Conservation (phyloP, 2,113 vertebrate genomes). For the Protobothrops mucrosquamatus region DNA sequence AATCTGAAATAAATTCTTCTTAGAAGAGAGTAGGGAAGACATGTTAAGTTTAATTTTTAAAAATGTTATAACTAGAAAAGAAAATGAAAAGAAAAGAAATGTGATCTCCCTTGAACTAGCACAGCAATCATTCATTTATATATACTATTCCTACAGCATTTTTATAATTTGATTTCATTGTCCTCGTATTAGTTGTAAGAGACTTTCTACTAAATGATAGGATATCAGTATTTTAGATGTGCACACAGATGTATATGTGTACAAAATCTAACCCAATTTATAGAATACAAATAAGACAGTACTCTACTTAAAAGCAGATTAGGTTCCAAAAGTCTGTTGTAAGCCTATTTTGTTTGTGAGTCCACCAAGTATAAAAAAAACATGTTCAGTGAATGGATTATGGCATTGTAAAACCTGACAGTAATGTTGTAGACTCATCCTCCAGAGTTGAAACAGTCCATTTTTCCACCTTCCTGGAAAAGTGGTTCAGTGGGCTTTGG, state of each 20-base stretch:
- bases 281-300: conserved; percentile 9
- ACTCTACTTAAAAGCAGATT: neutral
- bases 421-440: neutral
- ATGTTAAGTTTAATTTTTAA: neutral
- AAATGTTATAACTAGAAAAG: neutral
- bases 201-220: neutral
- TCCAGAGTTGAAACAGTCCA: neutral
- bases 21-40: neutral
- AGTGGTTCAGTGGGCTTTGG: neutral
- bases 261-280: neutral
- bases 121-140: neutral
- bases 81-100: neutral
- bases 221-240: neutral
- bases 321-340: neutral
- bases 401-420: neutral
- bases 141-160: neutral
- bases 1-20: neutral
- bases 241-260: neutral
- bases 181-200: neutral
- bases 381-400: neutral
- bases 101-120: neutral
- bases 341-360: neutral
- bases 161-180: neutral
- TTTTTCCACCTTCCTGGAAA: neutral
- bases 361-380: neutral